Percentiles rank a stretch among this genome's conserved stretches.
phyloP scores from a whole-genome alignment of 2,888 invertebrate genomes.

The Schizotus pectinicornis region DNA sequence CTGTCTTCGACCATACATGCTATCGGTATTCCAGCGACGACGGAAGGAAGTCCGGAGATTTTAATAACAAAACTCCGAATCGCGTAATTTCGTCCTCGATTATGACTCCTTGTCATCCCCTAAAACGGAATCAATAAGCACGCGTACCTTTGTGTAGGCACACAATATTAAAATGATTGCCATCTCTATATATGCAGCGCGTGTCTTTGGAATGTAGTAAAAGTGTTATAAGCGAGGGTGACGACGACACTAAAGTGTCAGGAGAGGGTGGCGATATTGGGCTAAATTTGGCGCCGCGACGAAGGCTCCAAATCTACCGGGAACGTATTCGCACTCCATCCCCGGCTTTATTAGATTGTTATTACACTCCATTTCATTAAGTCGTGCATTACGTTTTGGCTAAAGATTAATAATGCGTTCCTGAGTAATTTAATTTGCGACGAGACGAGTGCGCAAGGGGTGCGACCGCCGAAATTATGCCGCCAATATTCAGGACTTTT shows the following conservation, averaged over 20 bases:
- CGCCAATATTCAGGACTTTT: no score
- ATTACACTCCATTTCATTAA: constrained; percentile 19
- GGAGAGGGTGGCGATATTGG: constrained; percentile 42
- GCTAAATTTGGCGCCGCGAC: constrained; percentile 37
- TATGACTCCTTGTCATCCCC: neutral
- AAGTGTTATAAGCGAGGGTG: constrained; percentile 28
- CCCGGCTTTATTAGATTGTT: constrained; percentile 19
- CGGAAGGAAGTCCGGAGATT: constrained; percentile 2
- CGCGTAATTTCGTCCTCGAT: no score
- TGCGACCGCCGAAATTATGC: no score
- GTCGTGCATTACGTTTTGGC: constrained; percentile 3
- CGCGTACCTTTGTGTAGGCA: constrained; percentile 13
- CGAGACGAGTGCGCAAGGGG: no score
- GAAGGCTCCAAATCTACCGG: constrained; percentile 13
- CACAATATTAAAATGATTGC: constrained; percentile 6
- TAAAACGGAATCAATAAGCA: constrained; percentile 12
- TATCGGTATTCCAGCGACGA: neutral
- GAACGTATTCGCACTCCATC: constrained; percentile 12
- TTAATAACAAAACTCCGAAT: constrained; percentile 3
- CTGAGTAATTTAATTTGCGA: no score
- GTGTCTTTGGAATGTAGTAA: constrained; percentile 38
- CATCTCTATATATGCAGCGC: constrained; percentile 31
- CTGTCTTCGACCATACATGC: neutral
- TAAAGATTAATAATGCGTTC: neutral
- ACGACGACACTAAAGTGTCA: constrained; percentile 23